Percentiles rank a stretch among this genome's conserved stretches.
Evolutionary conservation across 2,113 vertebrate species (phyloP).

Genomic region (Zapus hudsonius): DNA sequence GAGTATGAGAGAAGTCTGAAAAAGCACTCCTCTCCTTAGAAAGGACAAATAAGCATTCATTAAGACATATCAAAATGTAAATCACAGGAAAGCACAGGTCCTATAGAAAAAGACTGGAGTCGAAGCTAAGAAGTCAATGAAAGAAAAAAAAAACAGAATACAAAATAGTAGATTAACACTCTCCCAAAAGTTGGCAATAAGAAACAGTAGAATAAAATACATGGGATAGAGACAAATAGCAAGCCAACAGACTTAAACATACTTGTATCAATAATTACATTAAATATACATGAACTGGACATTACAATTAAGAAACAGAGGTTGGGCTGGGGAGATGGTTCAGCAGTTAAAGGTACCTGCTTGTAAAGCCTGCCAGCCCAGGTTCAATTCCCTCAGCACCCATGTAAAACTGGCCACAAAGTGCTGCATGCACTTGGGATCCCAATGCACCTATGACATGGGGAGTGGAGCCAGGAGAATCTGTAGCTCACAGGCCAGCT

Average conservation of each 20-base stretch:
- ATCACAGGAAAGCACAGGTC: not conserved
- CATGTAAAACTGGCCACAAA: no score
- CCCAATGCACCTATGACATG: no score
- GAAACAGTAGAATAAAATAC: not conserved
- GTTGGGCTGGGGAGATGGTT: no score
- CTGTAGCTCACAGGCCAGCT: no score
- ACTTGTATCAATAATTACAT: not conserved
- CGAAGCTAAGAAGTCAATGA: not conserved
- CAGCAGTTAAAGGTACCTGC: no score
- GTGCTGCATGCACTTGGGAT: no score
- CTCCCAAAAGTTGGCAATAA: not conserved
- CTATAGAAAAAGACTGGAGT: not conserved
- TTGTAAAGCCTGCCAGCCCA: no score
- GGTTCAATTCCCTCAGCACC: no score
- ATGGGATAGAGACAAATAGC: not conserved
- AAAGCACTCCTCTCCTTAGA: not conserved
- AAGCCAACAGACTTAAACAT: not conserved
- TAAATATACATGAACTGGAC: not conserved
- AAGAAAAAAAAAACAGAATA: not conserved
- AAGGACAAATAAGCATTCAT: not conserved
- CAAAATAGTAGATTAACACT: not conserved
- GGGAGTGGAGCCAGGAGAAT: no score
- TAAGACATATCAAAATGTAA: not conserved
- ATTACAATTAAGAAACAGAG: not conserved
- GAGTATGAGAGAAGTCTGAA: not conserved